phyloP scores from a whole-genome alignment of 2,797 vertebrate genomes.

The Coreius guichenoti region DNA sequence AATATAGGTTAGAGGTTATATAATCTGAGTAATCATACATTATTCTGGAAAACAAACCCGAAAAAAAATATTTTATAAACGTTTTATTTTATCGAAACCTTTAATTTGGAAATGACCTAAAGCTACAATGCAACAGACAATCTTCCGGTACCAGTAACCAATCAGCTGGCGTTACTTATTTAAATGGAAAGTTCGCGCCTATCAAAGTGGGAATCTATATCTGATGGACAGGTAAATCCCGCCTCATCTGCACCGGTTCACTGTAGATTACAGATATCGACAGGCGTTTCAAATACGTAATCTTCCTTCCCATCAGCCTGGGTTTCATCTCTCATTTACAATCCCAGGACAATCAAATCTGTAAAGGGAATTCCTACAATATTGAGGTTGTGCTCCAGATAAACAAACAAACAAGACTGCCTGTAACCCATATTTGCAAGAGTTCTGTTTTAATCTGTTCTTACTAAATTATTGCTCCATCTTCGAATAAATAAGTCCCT shows the following conservation, averaged over 20 bases:
- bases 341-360: neutral
- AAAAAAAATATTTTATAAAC: too few relatives aligned
- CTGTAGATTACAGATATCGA: neutral
- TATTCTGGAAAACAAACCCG: too few relatives aligned
- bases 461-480: too few relatives aligned
- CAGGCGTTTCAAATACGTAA: too few relatives aligned
- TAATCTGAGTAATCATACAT: neutral
- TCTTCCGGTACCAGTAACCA: neutral
- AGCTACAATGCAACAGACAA: neutral
- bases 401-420: neutral
- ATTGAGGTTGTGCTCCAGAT: neutral
- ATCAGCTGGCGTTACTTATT: neutral
- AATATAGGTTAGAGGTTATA: neutral
- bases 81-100: too few relatives aligned
- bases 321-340: neutral
- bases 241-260: too few relatives aligned
- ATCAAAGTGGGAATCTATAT: neutral
- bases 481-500: too few relatives aligned
- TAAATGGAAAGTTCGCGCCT: neutral
- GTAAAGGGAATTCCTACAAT: neutral
- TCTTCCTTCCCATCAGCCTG: neutral
- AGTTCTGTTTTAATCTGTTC: neutral
- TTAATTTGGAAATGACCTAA: neutral
- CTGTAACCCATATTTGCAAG: neutral
- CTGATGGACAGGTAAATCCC: too few relatives aligned